Base-by-base conservation (phyloP, 2,113 vertebrate genomes). In the Elephantulus edwardii region DNA sequence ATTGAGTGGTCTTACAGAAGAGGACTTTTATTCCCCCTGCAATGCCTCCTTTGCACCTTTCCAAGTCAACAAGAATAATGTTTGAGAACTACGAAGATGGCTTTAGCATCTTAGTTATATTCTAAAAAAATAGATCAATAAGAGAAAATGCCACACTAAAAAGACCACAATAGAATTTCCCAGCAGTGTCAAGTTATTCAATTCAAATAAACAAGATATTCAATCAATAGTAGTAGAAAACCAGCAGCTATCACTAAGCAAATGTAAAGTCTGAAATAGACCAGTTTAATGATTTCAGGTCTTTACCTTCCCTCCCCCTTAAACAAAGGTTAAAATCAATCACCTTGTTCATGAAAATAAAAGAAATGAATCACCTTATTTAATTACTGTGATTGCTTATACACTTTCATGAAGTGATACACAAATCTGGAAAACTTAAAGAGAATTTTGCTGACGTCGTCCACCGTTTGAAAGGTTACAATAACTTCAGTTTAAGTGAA, bases 381-480 rank as follows among this genome's bases (percentile, higher is more conserved):
- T 96, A 66, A 38, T 88, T 89, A 33, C 24, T 48, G 26, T 76
- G n/a, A n/a, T n/a, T n/a, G n/a, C n/a, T n/a, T 90, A 71, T 64
- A 77, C 81, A 46, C 83, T 68, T 35, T 76, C 66, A 38, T 64
- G 50, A 64, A 88, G 71, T 13, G 19, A 19, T 46, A 76, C 95
- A 83, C 42, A 35, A 92, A 77, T 54, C 90, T 76, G 50, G 48
- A 74, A 64, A 58, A 79, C 54, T 52, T 88, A 20, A 17, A 24
- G 71, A 94, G 83, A 94, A 94, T 66, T 93, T 35, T 91, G 80
- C 75, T 93, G 90, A 79, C 64, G 91, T 89, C 88, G 52, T 68
- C 91, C 72, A 56, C 74, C 93, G 22, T 5, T 66, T 82, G 95
- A 92, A 87, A 93, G 68, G 80, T 94, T 93, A 85, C 91, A 95